Conservation (phyloP, 2,113 vertebrate species). For the Galbula dea region DNA sequence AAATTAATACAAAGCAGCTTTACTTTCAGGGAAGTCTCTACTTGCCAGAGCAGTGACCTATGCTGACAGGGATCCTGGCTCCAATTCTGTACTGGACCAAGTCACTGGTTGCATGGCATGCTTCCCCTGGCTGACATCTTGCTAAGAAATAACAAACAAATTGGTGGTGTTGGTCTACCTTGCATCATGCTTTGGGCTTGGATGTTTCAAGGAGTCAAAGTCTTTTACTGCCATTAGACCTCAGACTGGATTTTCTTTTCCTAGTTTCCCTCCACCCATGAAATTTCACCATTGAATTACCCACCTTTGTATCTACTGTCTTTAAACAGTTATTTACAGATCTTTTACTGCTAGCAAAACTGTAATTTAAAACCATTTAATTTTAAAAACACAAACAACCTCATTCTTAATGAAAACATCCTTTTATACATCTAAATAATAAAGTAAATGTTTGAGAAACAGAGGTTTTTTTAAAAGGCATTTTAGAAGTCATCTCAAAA, state of each 20-base stretch:
- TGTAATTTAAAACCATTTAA: too few relatives aligned
- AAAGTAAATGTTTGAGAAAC: neutral
- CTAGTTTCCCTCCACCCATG: fast-evolving
- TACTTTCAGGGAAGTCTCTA: neutral
- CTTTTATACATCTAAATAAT: neutral
- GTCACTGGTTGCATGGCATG: neutral
- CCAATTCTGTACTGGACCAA: fast-evolving
- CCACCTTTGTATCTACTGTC: neutral
- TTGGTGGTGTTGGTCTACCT: fast-evolving
- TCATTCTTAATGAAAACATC: neutral
- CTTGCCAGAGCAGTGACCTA: neutral
- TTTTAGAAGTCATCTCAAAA: conserved; percentile 47
- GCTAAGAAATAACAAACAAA: neutral
- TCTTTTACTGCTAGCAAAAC: neutral
- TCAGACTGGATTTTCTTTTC: neutral
- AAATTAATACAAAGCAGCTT: neutral
- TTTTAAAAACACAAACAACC: conserved; percentile 4
- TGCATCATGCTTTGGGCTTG: neutral
- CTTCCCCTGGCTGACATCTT: neutral
- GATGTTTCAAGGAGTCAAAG: neutral
- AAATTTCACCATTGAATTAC: neutral
- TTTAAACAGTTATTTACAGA: neutral
- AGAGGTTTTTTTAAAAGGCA: neutral
- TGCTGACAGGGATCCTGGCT: neutral
- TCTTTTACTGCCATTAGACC: neutral